These are phyloP conservation scores for Sander vitreus DNA, from an alignment of 2,113 vertebrate genomes.

Conservation along the genomic window DNA sequence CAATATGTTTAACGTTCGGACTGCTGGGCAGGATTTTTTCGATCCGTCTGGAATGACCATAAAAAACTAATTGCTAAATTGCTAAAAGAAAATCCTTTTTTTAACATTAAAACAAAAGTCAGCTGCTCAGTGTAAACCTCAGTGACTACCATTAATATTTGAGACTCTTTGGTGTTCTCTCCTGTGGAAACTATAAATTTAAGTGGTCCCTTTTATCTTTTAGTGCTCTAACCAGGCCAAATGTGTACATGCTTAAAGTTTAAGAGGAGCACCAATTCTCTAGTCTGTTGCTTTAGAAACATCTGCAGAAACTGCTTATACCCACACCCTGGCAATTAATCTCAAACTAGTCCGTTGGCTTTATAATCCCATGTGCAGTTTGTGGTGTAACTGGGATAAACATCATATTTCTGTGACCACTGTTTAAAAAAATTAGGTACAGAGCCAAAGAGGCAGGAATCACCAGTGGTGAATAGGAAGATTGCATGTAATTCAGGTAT, in stretches of 20 bases:
- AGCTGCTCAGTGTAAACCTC: constrained; percentile 36
- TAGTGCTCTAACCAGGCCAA: constrained; percentile 50
- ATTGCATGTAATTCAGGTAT: not conserved
- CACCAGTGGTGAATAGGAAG: not conserved
- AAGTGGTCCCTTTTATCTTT: constrained; percentile 60
- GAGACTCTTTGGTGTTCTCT: constrained; percentile 70
- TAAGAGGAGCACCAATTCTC: constrained; percentile 43
- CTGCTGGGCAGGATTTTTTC: not conserved
- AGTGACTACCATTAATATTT: constrained; percentile 54
- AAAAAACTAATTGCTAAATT: not conserved
- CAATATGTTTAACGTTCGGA: not conserved
- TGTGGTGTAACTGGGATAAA: constrained; percentile 15
- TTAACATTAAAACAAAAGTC: constrained; percentile 61
- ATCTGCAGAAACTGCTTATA: constrained; percentile 31
- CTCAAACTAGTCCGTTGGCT: constrained; percentile 3
- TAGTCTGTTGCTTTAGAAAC: constrained; percentile 26
- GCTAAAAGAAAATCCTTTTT: constrained; percentile 26
- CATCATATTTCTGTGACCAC: constrained; percentile 1
- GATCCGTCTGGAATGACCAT: constrained; percentile 1
- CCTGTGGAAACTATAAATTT: constrained; percentile 66
- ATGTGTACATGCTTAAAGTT: constrained; percentile 56
- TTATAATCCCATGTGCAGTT: constrained; percentile 9
- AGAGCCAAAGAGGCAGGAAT: not conserved
- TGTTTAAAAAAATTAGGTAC: constrained; percentile 3
- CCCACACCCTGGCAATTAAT: constrained; percentile 40